These are phyloP conservation scores for Apis dorsata DNA, from an alignment of 1,140 invertebrate genomes.

Conservation along the genomic window DNA sequence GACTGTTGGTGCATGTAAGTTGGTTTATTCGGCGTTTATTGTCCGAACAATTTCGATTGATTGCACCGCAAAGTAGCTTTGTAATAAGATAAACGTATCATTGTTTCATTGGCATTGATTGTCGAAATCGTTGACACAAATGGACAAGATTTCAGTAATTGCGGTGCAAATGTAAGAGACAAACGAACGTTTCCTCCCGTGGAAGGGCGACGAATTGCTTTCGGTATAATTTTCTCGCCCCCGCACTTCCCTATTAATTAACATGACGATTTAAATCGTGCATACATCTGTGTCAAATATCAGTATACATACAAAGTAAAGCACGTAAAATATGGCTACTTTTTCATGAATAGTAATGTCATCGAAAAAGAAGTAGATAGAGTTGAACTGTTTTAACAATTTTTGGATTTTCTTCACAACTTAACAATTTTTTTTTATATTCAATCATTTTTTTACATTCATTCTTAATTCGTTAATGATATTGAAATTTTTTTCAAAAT, in stretches of 20 bases:
- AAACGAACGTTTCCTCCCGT: constrained; percentile 47
- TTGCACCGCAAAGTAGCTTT: constrained; percentile 24
- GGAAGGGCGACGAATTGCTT: constrained; percentile 36
- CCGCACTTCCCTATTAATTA: constrained; percentile 71
- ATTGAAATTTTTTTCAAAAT: too few species aligned
- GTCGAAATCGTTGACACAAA: constrained; percentile 47
- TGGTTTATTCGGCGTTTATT: constrained; percentile 18
- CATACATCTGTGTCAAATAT: constrained; percentile 1
- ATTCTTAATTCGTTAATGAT: too few species aligned
- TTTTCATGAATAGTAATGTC: neutral
- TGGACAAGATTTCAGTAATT: constrained; percentile 46
- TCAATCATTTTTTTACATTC: too few species aligned
- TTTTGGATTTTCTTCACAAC: neutral
- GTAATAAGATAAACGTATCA: constrained; percentile 50
- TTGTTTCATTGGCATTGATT: constrained; percentile 50
- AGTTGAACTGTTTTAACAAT: neutral
- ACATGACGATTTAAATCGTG: constrained; percentile 36
- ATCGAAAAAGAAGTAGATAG: neutral
- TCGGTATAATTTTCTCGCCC: constrained; percentile 59
- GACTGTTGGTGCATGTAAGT: too few species aligned
- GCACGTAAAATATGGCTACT: neutral
- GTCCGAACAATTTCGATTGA: constrained; percentile 36
- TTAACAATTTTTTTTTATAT: too few species aligned
- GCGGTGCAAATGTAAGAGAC: constrained; percentile 41
- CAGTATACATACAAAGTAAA: neutral